Percentiles rank a stretch among this genome's conserved stretches.
phyloP scores from a whole-genome alignment of 1,140 invertebrate genomes.

The Scylla paramamosain region DNA sequence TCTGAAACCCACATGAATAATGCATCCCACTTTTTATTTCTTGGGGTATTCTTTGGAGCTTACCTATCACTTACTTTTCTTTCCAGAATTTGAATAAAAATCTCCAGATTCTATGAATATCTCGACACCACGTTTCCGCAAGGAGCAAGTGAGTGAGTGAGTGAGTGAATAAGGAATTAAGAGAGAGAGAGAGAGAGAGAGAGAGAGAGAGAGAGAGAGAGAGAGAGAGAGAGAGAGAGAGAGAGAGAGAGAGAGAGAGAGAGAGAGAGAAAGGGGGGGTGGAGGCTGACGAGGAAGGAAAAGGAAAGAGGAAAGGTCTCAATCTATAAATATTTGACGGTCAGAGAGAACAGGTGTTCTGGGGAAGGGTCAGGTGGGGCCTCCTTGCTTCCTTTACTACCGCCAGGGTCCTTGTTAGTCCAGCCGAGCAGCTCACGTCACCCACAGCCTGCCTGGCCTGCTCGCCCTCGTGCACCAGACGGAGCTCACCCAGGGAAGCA shows the following conservation, averaged over 20 bases:
- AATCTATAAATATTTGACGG: too few species aligned
- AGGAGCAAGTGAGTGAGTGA: too few species aligned
- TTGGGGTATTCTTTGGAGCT: neutral
- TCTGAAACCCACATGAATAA: too few species aligned
- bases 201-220: neutral
- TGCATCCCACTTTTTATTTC: neutral
- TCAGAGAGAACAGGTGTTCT: too few species aligned
- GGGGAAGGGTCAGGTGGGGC: neutral
- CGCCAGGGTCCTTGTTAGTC: too few species aligned
- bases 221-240: conserved; percentile 21
- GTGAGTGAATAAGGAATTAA: neutral
- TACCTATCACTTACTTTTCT: neutral
- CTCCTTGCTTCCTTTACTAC: neutral
- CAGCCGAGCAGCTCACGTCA: too few species aligned
- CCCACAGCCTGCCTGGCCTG: neutral
- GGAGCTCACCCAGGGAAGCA: neutral
- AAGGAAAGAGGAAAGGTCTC: neutral
- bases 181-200: conserved; percentile 22
- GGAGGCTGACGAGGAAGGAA: neutral
- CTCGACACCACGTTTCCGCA: neutral
- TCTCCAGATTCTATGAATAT: conserved; percentile 14
- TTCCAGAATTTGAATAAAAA: neutral
- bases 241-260: neutral
- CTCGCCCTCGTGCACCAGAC: neutral
- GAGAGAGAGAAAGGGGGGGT: neutral